A percentile compares a stretch with the other conserved stretches of the same genome.
Evolutionary conservation across 2,113 vertebrate genomes (phyloP).

Genomic region (Aythya baeri): DNA sequence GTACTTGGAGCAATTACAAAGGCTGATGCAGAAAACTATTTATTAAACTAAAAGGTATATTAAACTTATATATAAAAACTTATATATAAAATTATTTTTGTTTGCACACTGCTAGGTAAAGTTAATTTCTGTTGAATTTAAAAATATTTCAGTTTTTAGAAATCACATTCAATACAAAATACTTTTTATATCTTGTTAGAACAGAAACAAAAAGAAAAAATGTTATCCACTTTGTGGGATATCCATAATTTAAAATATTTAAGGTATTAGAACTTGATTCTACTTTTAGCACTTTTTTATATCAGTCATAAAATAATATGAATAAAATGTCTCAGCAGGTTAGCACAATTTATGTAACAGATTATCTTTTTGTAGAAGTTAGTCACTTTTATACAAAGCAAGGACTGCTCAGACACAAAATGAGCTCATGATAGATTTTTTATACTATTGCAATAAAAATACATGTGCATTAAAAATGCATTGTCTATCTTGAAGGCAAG

Average conservation of each 20-base stretch:
- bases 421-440: neutral
- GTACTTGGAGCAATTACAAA: neutral
- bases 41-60: neutral
- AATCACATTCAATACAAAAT: neutral
- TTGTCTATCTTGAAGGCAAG: neutral
- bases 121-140: neutral
- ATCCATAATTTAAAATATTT: neutral
- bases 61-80: too few relatives aligned
- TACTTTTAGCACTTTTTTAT: neutral
- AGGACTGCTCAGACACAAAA: neutral
- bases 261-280: neutral
- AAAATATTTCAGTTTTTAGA: neutral
- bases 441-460: neutral
- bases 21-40: neutral
- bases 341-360: slow-evolving; percentile 28
- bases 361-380: slow-evolving; percentile 14
- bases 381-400: neutral
- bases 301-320: too few relatives aligned
- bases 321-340: slow-evolving; percentile 20
- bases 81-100: neutral
- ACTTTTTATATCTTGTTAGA: neutral
- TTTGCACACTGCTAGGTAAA: neutral
- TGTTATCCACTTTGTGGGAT: neutral
- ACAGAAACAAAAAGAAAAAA: neutral
- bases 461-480: neutral